These are phyloP conservation scores for Venturia canescens DNA, from an alignment of 1,140 invertebrate species.

Conservation along the genomic window DNA sequence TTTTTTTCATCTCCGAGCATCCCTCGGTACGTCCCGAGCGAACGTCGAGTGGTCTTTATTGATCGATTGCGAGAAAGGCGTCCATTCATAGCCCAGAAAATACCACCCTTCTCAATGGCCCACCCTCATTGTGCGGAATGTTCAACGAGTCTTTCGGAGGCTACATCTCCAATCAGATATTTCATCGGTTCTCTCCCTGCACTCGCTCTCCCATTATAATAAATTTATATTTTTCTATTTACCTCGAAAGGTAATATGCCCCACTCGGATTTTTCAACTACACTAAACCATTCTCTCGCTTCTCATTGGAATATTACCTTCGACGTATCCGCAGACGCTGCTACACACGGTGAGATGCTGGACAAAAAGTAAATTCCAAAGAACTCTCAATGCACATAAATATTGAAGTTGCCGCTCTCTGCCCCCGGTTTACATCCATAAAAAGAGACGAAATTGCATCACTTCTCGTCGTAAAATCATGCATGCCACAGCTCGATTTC, in stretches of 20 bases:
- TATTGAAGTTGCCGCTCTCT: not conserved
- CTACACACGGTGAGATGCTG: not conserved
- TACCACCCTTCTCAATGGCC: slow-evolving; percentile 56
- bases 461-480: slow-evolving; percentile 21
- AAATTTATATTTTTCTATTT: not conserved
- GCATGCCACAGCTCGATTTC: slow-evolving; percentile 14
- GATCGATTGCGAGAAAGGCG: slow-evolving; percentile 60
- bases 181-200: slow-evolving; percentile 13
- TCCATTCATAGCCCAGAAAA: slow-evolving; percentile 56
- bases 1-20: slow-evolving; percentile 4
- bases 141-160: slow-evolving; percentile 30
- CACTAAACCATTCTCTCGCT: slow-evolving; percentile 22
- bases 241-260: not conserved
- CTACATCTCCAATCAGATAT: slow-evolving; percentile 37
- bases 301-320: not conserved
- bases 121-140: slow-evolving; percentile 60
- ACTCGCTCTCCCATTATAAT: not conserved
- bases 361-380: not conserved
- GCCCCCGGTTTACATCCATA: slow-evolving; percentile 10
- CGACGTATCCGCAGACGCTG: not conserved
- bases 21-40: slow-evolving; percentile 25
- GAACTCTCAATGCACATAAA: slow-evolving; percentile 16
- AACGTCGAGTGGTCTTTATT: slow-evolving; percentile 68
- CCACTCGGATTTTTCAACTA: not conserved
- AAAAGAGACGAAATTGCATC: slow-evolving; percentile 27